phyloP scores from a whole-genome alignment of 1,140 invertebrate genomes.

The Matsumurasca onukii region DNA sequence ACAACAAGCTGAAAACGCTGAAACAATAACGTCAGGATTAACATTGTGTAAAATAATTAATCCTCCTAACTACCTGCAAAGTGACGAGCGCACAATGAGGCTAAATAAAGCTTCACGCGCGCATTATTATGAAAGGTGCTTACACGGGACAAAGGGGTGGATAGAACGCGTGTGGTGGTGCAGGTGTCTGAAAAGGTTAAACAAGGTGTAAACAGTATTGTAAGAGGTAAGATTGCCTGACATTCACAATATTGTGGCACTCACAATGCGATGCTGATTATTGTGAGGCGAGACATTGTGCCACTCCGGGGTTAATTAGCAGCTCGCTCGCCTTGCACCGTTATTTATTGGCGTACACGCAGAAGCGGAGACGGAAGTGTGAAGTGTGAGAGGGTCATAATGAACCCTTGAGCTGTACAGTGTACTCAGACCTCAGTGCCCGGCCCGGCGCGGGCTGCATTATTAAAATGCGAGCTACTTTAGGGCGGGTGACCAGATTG shows the following conservation, averaged over 20 bases:
- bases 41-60: no score
- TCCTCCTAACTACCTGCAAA: no score
- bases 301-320: constrained; percentile 4
- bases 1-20: no score
- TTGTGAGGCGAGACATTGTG: background rate
- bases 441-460: no score
- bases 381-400: background rate
- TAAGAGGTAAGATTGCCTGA: background rate
- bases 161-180: background rate
- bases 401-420: constrained; percentile 1
- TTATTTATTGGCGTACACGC: background rate
- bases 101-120: no score
- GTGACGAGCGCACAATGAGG: no score
- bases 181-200: background rate
- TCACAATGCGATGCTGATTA: background rate
- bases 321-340: background rate
- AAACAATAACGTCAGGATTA: no score
- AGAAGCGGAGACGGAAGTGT: background rate
- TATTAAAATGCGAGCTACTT: constrained; percentile 24
- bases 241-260: background rate
- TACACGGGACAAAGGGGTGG: no score
- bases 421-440: no score
- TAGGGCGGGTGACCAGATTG: background rate
- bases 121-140: no score
- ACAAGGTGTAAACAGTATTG: background rate